Base-by-base conservation (phyloP, 92 coral and sea anemone species). In the Virgularia gustaviana region DNA sequence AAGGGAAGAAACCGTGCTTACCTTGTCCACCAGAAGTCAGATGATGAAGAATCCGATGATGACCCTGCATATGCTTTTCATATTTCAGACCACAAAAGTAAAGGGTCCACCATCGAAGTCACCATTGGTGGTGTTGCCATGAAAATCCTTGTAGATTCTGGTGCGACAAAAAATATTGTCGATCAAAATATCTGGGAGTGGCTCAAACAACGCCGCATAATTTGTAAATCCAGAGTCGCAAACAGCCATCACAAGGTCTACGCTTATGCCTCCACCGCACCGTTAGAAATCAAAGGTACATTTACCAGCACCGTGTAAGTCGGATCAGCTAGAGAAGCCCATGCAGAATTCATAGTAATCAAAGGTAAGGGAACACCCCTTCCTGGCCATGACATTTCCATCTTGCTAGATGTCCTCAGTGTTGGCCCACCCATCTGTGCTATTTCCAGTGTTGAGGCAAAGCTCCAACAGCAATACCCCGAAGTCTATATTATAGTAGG, bases 351-450 rank as follows among this genome's bases (percentile, higher is more conserved):
- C 71, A 19, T 73, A 36, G 80, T 81, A 29, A 81, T 74, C 15
- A 81, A 65, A 75, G 85, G 77, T 23, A 81, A 75, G 70, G 85
- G 81, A 10, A 43, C 36, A 42, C 75, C 80, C 49, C 61, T 81
- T 37, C 85, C 75, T 12, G 44, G 85, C 32, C 71, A 58, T 42
- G 71, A 74, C 3, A 81, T 81, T 57, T 68, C 81, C 19, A 75
- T 70, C 20, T 32, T 22, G 43, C 49, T 65, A 34, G 80, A 60
- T 20, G 66, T 58, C 32, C 35, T 81, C 22, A 73, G 47, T 10
- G 41, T 80, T 15, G 79, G 71, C 25, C 47, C 68, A 31, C 51
- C 41, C 24, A 27, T 57, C 1, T 43, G 71, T 3, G 29, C 70
- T 27, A 51, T 60, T 18, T 18, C 58, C 12, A 72, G 55, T 31